Evolutionary conservation across 2,797 vertebrate genomes (phyloP).

Genomic region (Spinus olivaceus): DNA sequence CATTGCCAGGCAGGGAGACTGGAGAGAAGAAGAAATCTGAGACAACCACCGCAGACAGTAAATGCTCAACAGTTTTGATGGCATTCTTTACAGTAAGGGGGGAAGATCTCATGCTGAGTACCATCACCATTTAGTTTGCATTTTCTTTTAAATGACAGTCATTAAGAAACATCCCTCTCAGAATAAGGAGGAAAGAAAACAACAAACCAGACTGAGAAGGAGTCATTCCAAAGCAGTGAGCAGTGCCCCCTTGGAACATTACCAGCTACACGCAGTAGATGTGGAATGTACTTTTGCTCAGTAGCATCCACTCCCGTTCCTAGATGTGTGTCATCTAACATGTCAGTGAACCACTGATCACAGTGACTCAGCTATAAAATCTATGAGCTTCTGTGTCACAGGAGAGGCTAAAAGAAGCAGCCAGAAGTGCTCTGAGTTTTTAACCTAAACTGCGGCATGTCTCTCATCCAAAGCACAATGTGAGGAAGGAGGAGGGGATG

Average conservation of each 20-base stretch:
- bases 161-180: neutral
- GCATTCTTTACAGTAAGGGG: neutral
- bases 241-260: neutral
- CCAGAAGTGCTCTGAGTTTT: neutral
- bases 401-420: neutral
- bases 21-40: neutral
- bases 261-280: constrained; percentile 12
- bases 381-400: neutral
- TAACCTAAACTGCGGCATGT: neutral
- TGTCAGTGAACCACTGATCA: neutral
- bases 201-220: neutral
- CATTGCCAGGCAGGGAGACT: neutral
- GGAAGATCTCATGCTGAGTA: neutral
- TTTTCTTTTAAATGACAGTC: neutral
- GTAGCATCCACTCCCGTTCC: constrained; percentile 13
- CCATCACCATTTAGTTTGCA: neutral
- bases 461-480: neutral
- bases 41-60: neutral
- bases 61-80: neutral
- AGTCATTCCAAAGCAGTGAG: constrained; percentile 22
- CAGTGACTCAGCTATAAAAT: neutral
- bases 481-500: neutral
- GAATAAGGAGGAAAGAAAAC: neutral
- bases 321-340: neutral
- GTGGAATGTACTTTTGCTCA: constrained; percentile 45